Conservation (phyloP, 2,888 invertebrate genomes). For the Chrysotoxum bicinctum region DNA sequence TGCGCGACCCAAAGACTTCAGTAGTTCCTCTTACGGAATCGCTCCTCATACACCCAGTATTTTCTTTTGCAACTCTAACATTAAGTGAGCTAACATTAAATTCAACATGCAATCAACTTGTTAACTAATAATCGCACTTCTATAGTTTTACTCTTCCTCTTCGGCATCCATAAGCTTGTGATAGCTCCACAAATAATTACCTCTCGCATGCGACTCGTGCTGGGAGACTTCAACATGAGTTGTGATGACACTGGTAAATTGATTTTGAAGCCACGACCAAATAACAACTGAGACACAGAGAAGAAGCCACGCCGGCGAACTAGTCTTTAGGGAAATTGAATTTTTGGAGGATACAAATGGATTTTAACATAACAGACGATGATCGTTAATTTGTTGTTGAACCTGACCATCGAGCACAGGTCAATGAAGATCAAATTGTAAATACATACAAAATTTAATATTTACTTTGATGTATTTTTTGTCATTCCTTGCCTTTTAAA, state of each 20-base stretch:
- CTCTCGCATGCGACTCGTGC: conserved; percentile 92
- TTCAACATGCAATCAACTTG: not conserved
- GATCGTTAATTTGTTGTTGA: not conserved
- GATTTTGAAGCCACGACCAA: conserved; percentile 94
- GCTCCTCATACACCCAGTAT: conserved; percentile 95
- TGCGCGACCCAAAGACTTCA: conserved; percentile 96
- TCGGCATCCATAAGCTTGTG: conserved; percentile 97
- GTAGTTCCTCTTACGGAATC: conserved; percentile 95
- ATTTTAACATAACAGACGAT: conserved; percentile 30
- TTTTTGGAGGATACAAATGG: conserved; percentile 15
- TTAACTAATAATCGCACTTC: conserved; percentile 69
- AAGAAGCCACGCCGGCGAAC: conserved; percentile 64
- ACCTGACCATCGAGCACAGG: not conserved
- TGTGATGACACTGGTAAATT: conserved; percentile 98
- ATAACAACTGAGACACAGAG: conserved; percentile 77
- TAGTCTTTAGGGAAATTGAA: conserved; percentile 58
- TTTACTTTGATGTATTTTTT: conserved; percentile 38
- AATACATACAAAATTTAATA: conserved; percentile 49
- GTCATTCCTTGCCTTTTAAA: not conserved
- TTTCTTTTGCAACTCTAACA: conserved; percentile 92
- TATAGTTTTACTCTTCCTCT: conserved; percentile 91
- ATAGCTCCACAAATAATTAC: conserved; percentile 98
- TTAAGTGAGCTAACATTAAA: conserved; percentile 84
- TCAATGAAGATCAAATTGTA: conserved; percentile 43
- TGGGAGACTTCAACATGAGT: conserved; percentile 98